These are phyloP conservation scores for Muscicapa comitata DNA, from an alignment of 2,797 vertebrate genomes.

Conservation along the genomic window DNA sequence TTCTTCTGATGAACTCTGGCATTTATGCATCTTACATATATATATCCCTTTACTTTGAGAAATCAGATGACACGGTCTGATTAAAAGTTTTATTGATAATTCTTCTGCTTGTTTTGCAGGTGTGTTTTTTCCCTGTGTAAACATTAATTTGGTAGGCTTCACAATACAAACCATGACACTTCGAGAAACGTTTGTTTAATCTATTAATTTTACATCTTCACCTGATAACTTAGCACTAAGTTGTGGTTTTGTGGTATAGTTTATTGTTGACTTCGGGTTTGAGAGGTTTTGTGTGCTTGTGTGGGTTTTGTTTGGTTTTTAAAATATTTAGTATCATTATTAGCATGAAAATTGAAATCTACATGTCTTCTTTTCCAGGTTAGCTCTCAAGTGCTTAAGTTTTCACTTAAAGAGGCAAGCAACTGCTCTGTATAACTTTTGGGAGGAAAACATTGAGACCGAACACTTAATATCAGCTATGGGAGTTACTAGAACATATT, in stretches of 20 bases:
- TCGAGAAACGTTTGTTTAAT: neutral
- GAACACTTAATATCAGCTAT: neutral
- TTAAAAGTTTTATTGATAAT: neutral
- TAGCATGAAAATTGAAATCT: neutral
- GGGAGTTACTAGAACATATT: neutral
- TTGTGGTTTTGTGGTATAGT: neutral
- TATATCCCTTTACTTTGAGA: neutral
- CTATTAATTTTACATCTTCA: neutral
- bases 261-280: neutral
- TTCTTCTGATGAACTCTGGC: neutral
- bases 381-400: neutral
- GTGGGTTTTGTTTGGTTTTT: neutral
- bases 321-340: neutral
- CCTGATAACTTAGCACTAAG: neutral
- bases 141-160: neutral
- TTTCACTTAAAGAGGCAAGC: neutral
- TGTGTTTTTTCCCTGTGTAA: neutral
- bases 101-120: neutral
- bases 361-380: neutral
- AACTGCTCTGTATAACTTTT: neutral
- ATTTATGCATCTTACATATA: neutral
- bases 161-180: neutral
- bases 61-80: neutral
- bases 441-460: neutral
- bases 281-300: neutral